Base-by-base conservation (phyloP, 2,888 invertebrate genomes). In the Hylaea fasciaria region DNA sequence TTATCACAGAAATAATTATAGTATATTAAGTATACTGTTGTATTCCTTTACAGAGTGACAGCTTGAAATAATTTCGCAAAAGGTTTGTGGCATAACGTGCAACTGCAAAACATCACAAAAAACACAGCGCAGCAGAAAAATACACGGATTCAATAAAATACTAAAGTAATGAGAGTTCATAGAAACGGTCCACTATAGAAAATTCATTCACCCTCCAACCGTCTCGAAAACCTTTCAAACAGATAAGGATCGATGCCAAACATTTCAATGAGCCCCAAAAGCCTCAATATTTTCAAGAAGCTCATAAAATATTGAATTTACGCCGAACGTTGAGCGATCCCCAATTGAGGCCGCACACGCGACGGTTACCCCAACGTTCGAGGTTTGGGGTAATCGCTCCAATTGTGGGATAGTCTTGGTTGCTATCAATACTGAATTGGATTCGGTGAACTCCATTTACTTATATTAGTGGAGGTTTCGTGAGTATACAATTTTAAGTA, bases 281-380 rank as follows among this genome's bases (percentile, higher is more conserved):
- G 41, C 48, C 43, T 47, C 54, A 61, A 67, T 65, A 64, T 55
- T 56, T 64, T 59, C 49, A 63, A 65, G 62, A 44, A 61, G 58
- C 62, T 64, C 62, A 55, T 68, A 66, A 68, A 64, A 60, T 64
- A 66, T 61, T 66, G 61, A 61, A 63, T 59, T 61, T 63, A 68
- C 62, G 58, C 58, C 56, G 47, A 56, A 51, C 53, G 48, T 17
- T 37, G 44, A 57, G 50, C 16, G 56, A 44, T 39, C 49, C 54
- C 39, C 48, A 62, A 66, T 58, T 49, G 51, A 39, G 51, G 49
- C 50, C 32, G 29, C 41, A 46, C 68, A 66, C 64, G 68, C 62
- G 35, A 64, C 43, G 48, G 37, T 17, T 53, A 51, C 61, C 56
- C 56, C 56, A 44, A 51, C 39, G 55, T 48, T 44, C 32, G 51